These are phyloP conservation scores for Hormiphora californensis DNA, from an alignment of 37 sponge, comb jelly and placozoan species.

Conservation along the genomic window DNA sequence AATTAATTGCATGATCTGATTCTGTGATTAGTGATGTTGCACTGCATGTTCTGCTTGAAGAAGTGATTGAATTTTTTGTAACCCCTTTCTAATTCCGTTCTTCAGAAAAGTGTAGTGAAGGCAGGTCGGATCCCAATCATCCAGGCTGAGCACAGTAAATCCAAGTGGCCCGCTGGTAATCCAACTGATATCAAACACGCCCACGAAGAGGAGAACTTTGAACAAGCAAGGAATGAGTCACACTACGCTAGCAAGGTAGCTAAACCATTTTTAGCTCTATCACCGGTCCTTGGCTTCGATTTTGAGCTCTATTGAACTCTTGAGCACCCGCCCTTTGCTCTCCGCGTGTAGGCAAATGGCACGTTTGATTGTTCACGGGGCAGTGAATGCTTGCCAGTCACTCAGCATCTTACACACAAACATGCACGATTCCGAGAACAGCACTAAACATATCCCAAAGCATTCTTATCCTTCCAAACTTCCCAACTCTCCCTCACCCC, in stretches of 20 bases:
- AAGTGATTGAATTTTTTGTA: not conserved
- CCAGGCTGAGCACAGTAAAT: not conserved
- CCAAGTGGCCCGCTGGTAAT: not conserved
- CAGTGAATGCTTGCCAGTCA: no score
- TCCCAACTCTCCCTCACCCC: no score
- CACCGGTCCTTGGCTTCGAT: no score
- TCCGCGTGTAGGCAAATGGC: no score
- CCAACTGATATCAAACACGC: conserved; percentile 47
- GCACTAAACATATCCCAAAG: no score
- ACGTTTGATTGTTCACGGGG: not conserved
- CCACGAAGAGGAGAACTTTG: not conserved
- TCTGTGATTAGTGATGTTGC: not conserved
- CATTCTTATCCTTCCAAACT: no score
- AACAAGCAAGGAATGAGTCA: conserved; percentile 28
- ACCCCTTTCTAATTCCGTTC: not conserved
- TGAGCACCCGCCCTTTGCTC: no score
- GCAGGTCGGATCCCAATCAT: conserved; percentile 37
- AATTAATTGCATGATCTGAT: no score
- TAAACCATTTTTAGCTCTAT: no score
- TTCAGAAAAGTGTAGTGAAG: not conserved
- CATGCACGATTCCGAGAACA: no score
- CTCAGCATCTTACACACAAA: no score
- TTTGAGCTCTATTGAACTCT: no score
- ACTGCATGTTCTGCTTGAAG: not conserved
- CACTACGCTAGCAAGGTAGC: conserved; percentile 1